These are phyloP conservation scores for Vireo altiloquus DNA, from an alignment of 2,113 vertebrate species.

Conservation along the genomic window DNA sequence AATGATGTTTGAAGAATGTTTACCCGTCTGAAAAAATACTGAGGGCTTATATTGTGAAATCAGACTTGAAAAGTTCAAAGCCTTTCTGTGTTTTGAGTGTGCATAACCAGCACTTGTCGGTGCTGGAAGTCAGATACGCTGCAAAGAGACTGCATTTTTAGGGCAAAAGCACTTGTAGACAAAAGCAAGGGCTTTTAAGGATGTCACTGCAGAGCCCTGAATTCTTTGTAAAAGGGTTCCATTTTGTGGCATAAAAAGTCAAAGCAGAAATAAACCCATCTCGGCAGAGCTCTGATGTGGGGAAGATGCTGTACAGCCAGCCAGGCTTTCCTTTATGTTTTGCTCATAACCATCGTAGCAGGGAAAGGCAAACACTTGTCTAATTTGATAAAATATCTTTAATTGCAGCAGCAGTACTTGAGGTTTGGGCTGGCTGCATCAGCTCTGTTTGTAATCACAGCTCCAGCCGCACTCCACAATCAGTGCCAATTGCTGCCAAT, in stretches of 20 bases:
- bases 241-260: background rate
- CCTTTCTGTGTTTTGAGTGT: background rate
- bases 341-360: conserved; percentile 23
- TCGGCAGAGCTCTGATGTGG: background rate
- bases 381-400: conserved; percentile 74
- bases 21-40: background rate
- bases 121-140: background rate
- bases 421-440: conserved; percentile 41
- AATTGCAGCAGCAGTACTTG: conserved; percentile 64
- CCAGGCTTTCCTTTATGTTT: conserved; percentile 27
- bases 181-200: conserved; percentile 11
- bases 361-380: conserved; percentile 64
- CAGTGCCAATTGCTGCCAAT: conserved; percentile 73
- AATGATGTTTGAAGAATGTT: background rate
- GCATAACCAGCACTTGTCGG: background rate
- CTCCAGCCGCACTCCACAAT: conserved; percentile 67
- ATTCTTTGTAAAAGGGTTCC: background rate
- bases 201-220: background rate
- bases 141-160: background rate
- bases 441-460: conserved; percentile 68
- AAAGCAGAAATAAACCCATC: background rate
- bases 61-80: background rate
- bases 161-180: background rate
- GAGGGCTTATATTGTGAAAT: background rate
- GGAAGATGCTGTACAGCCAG: background rate